phyloP scores from a whole-genome alignment of 23 tunicate species.

The Corella eumyota region DNA sequence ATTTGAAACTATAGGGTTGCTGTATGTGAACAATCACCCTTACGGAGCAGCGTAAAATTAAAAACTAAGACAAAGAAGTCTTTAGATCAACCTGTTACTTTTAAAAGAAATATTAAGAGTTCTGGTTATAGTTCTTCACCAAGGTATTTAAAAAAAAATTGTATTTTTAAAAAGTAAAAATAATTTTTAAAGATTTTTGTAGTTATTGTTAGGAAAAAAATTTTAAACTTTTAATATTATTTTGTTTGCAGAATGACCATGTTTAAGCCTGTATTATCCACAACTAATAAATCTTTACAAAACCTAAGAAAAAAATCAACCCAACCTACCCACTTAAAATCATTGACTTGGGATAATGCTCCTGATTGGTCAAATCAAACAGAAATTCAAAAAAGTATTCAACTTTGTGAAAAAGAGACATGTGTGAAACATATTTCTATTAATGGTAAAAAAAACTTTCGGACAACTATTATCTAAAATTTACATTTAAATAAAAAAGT shows the following conservation, averaged over 20 bases:
- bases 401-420: neutral
- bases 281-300: neutral
- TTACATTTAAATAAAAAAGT: too few species aligned
- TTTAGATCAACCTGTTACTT: constrained; percentile 28
- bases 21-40: constrained; percentile 2
- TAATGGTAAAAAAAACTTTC: constrained; percentile 1
- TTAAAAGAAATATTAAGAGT: constrained; percentile 47
- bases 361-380: constrained; percentile 22
- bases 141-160: too few species aligned
- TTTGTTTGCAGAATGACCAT: constrained; percentile 24
- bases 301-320: constrained; percentile 2
- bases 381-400: neutral
- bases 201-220: neutral
- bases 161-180: too few species aligned
- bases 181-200: neutral
- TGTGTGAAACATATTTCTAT: constrained; percentile 5
- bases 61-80: constrained; percentile 2
- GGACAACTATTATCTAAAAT: too few species aligned
- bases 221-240: neutral
- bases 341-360: neutral
- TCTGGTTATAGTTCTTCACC: constrained; percentile 60
- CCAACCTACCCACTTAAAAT: neutral
- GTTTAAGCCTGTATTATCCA: constrained; percentile 44
- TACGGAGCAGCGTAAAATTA: constrained; percentile 1
- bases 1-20: too few species aligned